These are phyloP conservation scores for Lingula anatina DNA, from an alignment of 2,888 invertebrate genomes.

Conservation along the genomic window DNA sequence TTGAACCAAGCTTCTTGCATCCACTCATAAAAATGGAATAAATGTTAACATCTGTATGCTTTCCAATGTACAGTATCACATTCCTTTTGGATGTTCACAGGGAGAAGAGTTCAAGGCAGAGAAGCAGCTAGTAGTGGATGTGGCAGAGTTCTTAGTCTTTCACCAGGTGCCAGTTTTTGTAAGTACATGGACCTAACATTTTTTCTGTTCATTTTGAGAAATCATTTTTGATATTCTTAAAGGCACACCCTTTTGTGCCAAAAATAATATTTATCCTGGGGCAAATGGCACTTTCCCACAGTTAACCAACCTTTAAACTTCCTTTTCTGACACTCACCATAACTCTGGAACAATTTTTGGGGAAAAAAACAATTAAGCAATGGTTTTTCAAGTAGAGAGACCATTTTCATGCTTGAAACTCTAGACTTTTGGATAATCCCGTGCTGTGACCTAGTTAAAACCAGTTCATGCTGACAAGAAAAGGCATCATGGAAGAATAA, in stretches of 20 bases:
- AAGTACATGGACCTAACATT: constrained; percentile 52
- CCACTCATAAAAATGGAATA: no score
- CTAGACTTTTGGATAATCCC: background rate
- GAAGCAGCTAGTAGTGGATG: constrained; percentile 86
- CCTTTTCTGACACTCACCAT: no score
- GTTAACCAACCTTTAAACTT: background rate
- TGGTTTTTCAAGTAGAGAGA: no score
- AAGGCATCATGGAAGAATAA: no score
- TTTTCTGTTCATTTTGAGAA: constrained; percentile 2
- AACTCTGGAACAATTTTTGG: no score
- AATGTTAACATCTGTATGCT: background rate
- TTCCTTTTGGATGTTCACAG: constrained; percentile 29
- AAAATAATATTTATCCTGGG: background rate
- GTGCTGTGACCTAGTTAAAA: no score
- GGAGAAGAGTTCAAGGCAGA: constrained; percentile 72
- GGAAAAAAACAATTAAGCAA: no score
- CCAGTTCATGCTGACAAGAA: no score
- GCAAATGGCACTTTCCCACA: background rate
- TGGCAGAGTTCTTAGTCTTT: constrained; percentile 87
- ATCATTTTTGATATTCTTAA: constrained; percentile 3
- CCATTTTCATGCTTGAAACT: no score
- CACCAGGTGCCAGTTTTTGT: constrained; percentile 93
- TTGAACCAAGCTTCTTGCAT: no score
- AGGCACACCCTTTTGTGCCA: background rate
- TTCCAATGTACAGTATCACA: background rate